These are phyloP conservation scores for Drosophila ercepeae DNA, from an alignment of 1,140 invertebrate genomes.

Conservation along the genomic window DNA sequence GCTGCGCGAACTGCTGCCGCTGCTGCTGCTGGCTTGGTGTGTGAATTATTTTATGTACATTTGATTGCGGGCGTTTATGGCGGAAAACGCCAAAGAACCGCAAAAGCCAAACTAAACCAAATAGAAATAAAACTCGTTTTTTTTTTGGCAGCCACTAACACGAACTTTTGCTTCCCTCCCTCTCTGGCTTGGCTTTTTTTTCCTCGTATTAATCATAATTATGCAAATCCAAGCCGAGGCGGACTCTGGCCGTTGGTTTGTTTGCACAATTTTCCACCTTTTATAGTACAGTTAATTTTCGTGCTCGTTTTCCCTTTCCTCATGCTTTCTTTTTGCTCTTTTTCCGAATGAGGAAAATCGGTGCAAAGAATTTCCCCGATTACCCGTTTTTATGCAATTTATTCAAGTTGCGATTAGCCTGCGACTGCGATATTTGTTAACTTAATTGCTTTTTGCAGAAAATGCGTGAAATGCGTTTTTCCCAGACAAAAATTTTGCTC, in stretches of 20 bases:
- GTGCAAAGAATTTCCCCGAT: constrained; percentile 64
- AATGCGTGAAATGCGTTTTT: constrained; percentile 37
- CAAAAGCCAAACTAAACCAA: constrained; percentile 29
- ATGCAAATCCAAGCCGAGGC: constrained; percentile 63
- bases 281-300: constrained; percentile 83
- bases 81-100: constrained; percentile 65
- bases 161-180: constrained; percentile 39
- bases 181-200: not conserved
- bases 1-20: not conserved
- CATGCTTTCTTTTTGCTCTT: constrained; percentile 25
- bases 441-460: constrained; percentile 39
- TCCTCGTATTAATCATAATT: constrained; percentile 76
- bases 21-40: constrained; percentile 32
- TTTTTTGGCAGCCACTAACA: constrained; percentile 29
- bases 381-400: constrained; percentile 68
- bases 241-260: constrained; percentile 62
- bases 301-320: constrained; percentile 59
- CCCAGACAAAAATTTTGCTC: too few relatives aligned
- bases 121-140: constrained; percentile 11
- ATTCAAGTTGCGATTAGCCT: constrained; percentile 67
- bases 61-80: constrained; percentile 79
- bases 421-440: constrained; percentile 39
- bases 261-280: constrained; percentile 83
- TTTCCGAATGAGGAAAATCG: constrained; percentile 23
- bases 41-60: constrained; percentile 81